These are phyloP conservation scores for Hypomecis punctinalis DNA, from an alignment of 2,888 invertebrate species.

Conservation along the genomic window DNA sequence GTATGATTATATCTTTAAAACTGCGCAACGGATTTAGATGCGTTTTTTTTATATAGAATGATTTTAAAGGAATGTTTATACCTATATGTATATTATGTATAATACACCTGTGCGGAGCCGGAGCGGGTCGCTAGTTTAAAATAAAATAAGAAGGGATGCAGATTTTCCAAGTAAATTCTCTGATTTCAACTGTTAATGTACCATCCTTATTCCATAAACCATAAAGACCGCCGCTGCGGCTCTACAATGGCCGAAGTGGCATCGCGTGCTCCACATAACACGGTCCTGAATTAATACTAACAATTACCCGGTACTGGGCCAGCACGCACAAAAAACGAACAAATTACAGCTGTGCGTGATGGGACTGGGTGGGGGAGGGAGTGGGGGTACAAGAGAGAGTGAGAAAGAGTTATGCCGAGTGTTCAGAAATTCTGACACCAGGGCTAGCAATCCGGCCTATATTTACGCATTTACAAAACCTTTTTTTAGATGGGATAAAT, in stretches of 20 bases:
- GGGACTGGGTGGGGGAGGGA: constrained; percentile 39
- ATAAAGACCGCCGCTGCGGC: constrained; percentile 10
- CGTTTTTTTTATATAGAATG: too few relatives aligned
- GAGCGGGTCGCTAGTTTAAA: too few relatives aligned
- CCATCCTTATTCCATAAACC: constrained; percentile 15
- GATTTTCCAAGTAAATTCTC: neutral
- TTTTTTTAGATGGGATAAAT: too few relatives aligned
- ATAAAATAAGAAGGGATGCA: too few relatives aligned
- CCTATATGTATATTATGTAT: too few relatives aligned
- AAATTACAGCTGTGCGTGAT: constrained; percentile 78
- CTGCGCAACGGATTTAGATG: too few relatives aligned
- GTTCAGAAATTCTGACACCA: too few relatives aligned
- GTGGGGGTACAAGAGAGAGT: neutral
- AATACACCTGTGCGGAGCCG: too few relatives aligned
- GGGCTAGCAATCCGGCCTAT: too few relatives aligned
- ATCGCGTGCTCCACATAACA: constrained; percentile 70
- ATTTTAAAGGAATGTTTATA: too few relatives aligned
- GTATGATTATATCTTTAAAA: too few relatives aligned
- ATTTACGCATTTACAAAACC: too few relatives aligned
- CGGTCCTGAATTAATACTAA: constrained; percentile 77
- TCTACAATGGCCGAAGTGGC: constrained; percentile 45
- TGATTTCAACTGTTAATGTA: neutral
- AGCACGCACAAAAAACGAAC: constrained; percentile 76
- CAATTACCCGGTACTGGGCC: constrained; percentile 74
- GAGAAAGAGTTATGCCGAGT: neutral